Base-by-base conservation (phyloP, 2,797 vertebrate species). In the Furcifer pardalis region DNA sequence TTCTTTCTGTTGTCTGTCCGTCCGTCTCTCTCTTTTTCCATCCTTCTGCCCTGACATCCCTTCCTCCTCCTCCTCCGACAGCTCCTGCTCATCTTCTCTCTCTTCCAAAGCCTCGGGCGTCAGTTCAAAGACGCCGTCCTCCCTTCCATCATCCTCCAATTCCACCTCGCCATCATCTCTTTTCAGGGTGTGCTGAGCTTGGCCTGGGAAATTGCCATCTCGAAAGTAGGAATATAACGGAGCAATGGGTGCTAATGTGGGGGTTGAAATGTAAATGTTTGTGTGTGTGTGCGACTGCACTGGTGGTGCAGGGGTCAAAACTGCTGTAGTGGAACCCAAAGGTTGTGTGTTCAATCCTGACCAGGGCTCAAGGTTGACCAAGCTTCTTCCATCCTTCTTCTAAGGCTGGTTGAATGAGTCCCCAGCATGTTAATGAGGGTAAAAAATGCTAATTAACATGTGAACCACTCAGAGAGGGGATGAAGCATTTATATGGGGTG, bases 1-100 rank as follows among this genome's bases (percentile, higher is more conserved):
- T 25, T 3, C 89, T 62, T 90, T 78, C 91, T 81, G 93, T 90
- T 91, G 59, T 91, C 59, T 74, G 30, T 86, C 77, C 62, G 63
- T 87, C 83, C 86, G 81, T 93, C 84, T 90, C 86, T 93, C 90
- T 40, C 52, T 56, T 89, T 94, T 92, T 40, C 30, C 68, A 69
- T 66, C 82, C 89, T 89, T 93, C 77, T 83, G 25, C 93, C 84
- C 86, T 90, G 1, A 5, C 17, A 15, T 21, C 52, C 52, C 52
- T 49, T 49, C 52, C 52, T 21, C 19, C 52, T 21, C 13, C 4
- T 56, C 52, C 52, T 46, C 95, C 90, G 93, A 90, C 97, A 98
- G 97, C 97, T 97, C 96, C 96, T 98, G 96, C 92, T 97, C 95
- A 93, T 98, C 94, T 95, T 98, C 94, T 97, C 96, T 91, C 94